Evolutionary conservation across 1,140 invertebrate genomes (phyloP).

Genomic region (Andricus grossulariae): DNA sequence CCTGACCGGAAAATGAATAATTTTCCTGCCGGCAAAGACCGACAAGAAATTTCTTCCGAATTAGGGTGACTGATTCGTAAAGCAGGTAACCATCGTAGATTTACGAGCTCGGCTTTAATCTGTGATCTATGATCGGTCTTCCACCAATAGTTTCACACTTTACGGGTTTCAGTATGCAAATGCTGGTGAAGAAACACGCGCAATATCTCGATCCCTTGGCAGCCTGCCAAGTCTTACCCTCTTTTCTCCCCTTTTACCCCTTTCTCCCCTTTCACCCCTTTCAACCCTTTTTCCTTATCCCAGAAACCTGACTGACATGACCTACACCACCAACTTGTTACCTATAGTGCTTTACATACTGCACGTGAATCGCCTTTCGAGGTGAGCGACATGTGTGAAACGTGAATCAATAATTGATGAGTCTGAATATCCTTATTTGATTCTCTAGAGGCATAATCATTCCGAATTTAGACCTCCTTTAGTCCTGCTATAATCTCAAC

Average conservation of each 20-base stretch:
- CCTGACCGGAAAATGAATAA: neutral
- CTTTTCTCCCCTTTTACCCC: neutral
- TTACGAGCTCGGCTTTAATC: constrained; percentile 53
- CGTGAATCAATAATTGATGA: neutral
- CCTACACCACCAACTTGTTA: constrained; percentile 28
- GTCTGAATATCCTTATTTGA: too few relatives aligned
- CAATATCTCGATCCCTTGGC: constrained; percentile 64
- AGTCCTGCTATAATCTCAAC: too few relatives aligned
- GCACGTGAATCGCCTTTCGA: constrained; percentile 3
- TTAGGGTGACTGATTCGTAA: neutral
- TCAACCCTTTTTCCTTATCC: constrained; percentile 35
- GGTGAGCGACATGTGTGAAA: constrained; percentile 1
- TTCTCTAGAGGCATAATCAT: too few relatives aligned
- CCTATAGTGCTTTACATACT: neutral
- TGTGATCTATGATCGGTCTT: constrained; percentile 64
- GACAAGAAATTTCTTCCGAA: neutral
- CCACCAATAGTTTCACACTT: constrained; percentile 67
- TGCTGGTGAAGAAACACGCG: constrained; percentile 62
- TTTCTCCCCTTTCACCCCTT: constrained; percentile 33
- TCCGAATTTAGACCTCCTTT: too few relatives aligned
- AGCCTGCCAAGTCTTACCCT: constrained; percentile 54
- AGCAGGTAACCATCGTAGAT: constrained; percentile 38
- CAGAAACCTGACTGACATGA: constrained; percentile 47
- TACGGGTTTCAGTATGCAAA: constrained; percentile 66
- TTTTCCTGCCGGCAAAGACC: neutral